A percentile compares a stretch with the other conserved stretches of the same genome.
These are phyloP conservation scores for Spodoptera littoralis DNA, from an alignment of 2,888 invertebrate species.

Conservation along the genomic window DNA sequence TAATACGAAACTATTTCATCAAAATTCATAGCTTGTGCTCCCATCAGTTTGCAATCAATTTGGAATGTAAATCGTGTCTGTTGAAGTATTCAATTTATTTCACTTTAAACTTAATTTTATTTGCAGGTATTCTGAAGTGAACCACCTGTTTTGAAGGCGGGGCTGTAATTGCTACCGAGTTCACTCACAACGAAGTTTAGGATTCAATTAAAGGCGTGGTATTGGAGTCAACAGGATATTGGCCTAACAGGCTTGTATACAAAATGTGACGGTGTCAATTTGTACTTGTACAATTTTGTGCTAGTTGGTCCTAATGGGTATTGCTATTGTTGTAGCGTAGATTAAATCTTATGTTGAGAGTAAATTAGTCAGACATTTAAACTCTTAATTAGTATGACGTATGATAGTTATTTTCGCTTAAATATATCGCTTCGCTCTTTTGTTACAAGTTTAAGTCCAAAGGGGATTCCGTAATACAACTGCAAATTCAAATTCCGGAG, in stretches of 20 bases:
- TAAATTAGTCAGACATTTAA: too few relatives aligned
- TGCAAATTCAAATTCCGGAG: too few relatives aligned
- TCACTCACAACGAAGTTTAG: slow-evolving; percentile 22
- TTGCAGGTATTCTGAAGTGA: slow-evolving; percentile 22
- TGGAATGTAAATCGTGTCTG: slow-evolving; percentile 29
- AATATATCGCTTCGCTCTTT: too few relatives aligned
- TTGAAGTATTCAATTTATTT: slow-evolving; percentile 35
- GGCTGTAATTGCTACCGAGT: slow-evolving; percentile 28
- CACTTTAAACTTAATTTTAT: slow-evolving; percentile 34
- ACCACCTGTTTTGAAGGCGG: slow-evolving; percentile 34
- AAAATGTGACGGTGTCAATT: slow-evolving; percentile 6
- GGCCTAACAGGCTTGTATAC: slow-evolving; percentile 6
- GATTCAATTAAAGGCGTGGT: slow-evolving; percentile 34
- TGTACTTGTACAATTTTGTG: neutral
- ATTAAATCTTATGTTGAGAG: too few relatives aligned
- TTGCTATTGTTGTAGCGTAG: too few relatives aligned
- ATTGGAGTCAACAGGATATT: slow-evolving; percentile 13
- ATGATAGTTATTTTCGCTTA: too few relatives aligned
- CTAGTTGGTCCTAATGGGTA: too few relatives aligned
- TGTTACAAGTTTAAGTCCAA: too few relatives aligned
- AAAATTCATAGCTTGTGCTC: slow-evolving; percentile 18
- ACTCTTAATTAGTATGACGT: too few relatives aligned
- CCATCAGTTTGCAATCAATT: slow-evolving; percentile 17
- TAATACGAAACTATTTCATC: slow-evolving; percentile 17
- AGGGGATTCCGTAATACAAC: too few relatives aligned